These are phyloP conservation scores for Planiliza haematocheilus DNA, from an alignment of 2,113 vertebrate species.

Conservation along the genomic window DNA sequence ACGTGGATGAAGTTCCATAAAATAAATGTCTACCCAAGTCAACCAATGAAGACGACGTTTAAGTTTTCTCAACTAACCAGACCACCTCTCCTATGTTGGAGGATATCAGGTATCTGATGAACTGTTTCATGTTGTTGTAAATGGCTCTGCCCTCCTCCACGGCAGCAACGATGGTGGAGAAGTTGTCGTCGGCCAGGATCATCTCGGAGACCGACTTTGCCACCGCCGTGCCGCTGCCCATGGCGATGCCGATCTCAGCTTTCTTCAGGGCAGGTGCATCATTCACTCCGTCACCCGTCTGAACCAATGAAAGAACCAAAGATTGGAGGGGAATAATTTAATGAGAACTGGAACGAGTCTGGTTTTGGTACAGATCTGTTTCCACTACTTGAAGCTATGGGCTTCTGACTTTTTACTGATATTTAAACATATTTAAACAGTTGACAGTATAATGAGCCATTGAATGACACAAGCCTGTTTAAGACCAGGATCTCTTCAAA, in stretches of 20 bases:
- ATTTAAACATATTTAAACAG: too few relatives aligned
- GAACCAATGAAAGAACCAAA: neutral
- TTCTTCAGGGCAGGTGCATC: constrained; percentile 94
- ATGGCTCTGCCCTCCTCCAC: constrained; percentile 94
- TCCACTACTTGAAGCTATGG: too few relatives aligned
- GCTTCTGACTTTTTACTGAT: too few relatives aligned
- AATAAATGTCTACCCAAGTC: too few relatives aligned
- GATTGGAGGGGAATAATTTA: too few relatives aligned
- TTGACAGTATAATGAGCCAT: too few relatives aligned
- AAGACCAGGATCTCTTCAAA: too few relatives aligned
- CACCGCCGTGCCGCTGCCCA: constrained; percentile 93
- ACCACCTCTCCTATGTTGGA: constrained; percentile 97
- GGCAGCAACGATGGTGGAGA: constrained; percentile 93
- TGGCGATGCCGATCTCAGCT: constrained; percentile 94
- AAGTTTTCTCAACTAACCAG: constrained; percentile 82
- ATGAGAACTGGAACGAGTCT: too few relatives aligned
- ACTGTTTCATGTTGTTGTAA: constrained; percentile 98
- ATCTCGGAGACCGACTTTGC: constrained; percentile 95
- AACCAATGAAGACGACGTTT: too few relatives aligned
- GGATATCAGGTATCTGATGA: constrained; percentile 96
- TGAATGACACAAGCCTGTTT: too few relatives aligned
- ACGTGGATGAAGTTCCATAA: too few relatives aligned
- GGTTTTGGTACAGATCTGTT: too few relatives aligned
- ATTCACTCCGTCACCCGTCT: constrained; percentile 94
- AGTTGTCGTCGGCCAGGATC: constrained; percentile 94